Evolutionary conservation across 2,113 vertebrate genomes (phyloP), one percentile per base, ranked within the genome.

Genomic region (Laticauda colubrina): DNA sequence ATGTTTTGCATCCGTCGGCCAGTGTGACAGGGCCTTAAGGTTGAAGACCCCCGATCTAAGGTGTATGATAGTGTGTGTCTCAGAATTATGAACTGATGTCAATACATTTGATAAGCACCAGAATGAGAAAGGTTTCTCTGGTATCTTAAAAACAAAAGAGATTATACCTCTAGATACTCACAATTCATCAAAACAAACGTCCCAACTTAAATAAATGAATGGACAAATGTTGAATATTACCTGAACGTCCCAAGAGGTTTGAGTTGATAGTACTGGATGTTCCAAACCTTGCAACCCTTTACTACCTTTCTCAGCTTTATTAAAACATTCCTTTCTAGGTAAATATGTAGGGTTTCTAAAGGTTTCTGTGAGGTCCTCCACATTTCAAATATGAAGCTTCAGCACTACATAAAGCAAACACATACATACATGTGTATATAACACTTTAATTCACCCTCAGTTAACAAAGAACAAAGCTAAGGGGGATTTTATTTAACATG

Each of bases 401-500:
- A 90, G n/a, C 81, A 93, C 81, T 57, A 90, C 85, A 61, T 90
- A 93, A 51, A 61, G 59, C 75, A 87, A 61, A 90, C 20, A 9
- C 29, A 87, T 64, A 54, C 23, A 54, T 93, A 54, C 48, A 87
- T 87, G 48, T 87, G 86, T 90, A 85, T 90, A 87, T 61, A 90
- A 89, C 51, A 89, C 75, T 87, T 69, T 64, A 45, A 54, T 57
- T 93, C 43, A 91, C 48, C 85, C 89, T 90, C 81, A 54, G 94
- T 88, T 55, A 85, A 64, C 59, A 88, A 90, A 87, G 89, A 93
- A 93, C 89, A 93, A 93, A 93, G 75, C 81, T 64, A 90, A 90
- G 87, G 91, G 91, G 43, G 51, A 43, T 54, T 96, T 92, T 88
- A 29, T 85, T 91, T 55, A 51, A 56, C 94, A 48, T n/a, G 95